Conservation (phyloP, 2,113 vertebrate genomes). For the Choloepus hoffmanni region DNA sequence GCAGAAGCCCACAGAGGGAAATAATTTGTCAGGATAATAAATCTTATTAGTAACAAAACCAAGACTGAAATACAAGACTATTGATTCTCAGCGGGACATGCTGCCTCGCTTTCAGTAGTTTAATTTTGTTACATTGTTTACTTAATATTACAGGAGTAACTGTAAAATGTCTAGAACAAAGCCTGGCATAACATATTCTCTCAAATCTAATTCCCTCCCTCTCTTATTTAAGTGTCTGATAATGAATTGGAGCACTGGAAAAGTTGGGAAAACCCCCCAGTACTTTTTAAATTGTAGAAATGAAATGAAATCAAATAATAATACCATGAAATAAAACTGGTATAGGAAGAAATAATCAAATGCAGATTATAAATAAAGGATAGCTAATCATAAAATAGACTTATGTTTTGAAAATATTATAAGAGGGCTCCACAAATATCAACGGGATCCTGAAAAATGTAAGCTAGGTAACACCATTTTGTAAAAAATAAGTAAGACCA, state of each 20-base stretch:
- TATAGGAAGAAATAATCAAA: background rate
- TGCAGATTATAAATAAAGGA: background rate
- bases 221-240: background rate
- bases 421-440: background rate
- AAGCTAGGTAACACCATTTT: background rate
- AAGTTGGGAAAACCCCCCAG: background rate
- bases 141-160: background rate
- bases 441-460: background rate
- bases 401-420: background rate
- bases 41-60: slow-evolving; percentile 17
- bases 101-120: background rate
- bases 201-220: slow-evolving; percentile 15
- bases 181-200: background rate
- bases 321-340: background rate
- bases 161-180: slow-evolving; percentile 14
- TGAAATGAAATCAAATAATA: slow-evolving; percentile 43
- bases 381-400: background rate
- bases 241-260: slow-evolving; percentile 2
- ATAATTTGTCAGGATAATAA: slow-evolving; percentile 23
- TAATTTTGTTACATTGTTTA: background rate
- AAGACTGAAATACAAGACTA: background rate
- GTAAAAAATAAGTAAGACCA: background rate
- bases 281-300: slow-evolving; percentile 49
- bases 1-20: background rate
- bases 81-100: background rate